phyloP scores from a whole-genome alignment of 2,113 vertebrate species.

The Phyllopteryx taeniolatus region DNA sequence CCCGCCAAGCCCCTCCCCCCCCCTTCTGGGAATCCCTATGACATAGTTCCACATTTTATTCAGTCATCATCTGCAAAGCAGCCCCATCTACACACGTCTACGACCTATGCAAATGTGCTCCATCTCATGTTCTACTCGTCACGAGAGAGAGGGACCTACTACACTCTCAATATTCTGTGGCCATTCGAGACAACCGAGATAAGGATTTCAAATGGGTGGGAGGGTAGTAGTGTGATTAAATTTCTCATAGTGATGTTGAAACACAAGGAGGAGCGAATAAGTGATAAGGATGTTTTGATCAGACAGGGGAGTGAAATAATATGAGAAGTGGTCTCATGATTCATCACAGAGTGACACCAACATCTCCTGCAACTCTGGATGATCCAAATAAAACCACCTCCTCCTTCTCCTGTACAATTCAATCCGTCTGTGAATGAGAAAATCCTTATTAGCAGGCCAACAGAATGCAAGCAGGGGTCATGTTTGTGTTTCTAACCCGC shows the following conservation, averaged over 20 bases:
- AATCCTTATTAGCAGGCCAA: conserved; percentile 20
- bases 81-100: conserved; percentile 56
- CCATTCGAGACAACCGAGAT: conserved; percentile 63
- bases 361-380: conserved; percentile 30
- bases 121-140: conserved; percentile 42
- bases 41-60: conserved; percentile 53
- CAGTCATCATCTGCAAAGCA: conserved; percentile 48
- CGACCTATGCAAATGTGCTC: conserved; percentile 40
- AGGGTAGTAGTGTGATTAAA: conserved; percentile 33
- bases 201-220: conserved; percentile 56
- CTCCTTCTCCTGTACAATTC: conserved; percentile 16
- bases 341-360: conserved; percentile 42
- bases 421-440: conserved; percentile 24
- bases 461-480: conserved; percentile 23
- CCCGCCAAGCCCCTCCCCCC: conserved; percentile 26
- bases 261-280: conserved; percentile 19
- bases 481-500: conserved; percentile 36
- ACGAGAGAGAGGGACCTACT: conserved; percentile 42
- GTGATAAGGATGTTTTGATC: conserved; percentile 21
- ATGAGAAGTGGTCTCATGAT: conserved; percentile 38
- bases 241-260: conserved; percentile 40
- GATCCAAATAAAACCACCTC: conserved; percentile 35
- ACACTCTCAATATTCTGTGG: conserved; percentile 48
- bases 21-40: conserved; percentile 41
- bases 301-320: conserved; percentile 27